Base-by-base conservation (phyloP, 2,797 vertebrate species). In the Neosilurus hyrtlii region DNA sequence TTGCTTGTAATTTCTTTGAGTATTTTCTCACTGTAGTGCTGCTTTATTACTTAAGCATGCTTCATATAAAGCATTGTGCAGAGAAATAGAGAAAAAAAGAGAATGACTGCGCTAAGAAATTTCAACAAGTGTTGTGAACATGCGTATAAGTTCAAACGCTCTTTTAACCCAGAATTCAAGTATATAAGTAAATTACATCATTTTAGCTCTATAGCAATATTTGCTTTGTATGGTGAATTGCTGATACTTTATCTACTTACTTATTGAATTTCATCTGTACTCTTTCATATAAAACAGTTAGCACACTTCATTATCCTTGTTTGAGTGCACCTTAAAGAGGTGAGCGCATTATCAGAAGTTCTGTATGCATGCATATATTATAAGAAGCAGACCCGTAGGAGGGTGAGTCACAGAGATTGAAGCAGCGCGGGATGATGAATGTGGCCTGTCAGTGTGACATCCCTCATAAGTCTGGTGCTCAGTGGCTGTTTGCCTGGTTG, bases 391-490 rank as follows among this genome's bases (percentile, higher is more conserved):
- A 65, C 26, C 37, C 9, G 6, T 74, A 86, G 70, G 59, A 49
- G 72, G 35, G 79, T 68, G 80, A 84, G 70, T 86, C 83, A 82
- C 82, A 70, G 67, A 83, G 62, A 67, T 79, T 65, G 59, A 83
- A 82, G 82, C 84, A 75, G 87, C 67, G 37, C 43, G 68, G 79
- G 79, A 61, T 85, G 88, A 86, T 85, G 80, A 87, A 86, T 87
- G 83, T 79, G 57, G 54, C 82, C 86, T 85, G 79, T 89, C 87
- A 82, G 61, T 59, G 70, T 81, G 74, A 54, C 30, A 80, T 81
- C 85, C 16, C 80, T 76, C 84, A 85, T 85, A 85, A 85, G 84
- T 87, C 88, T 86, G 79, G 54, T 43, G 62, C 71, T 87, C 79
- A 81, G 72, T 75, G 62, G 74, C 61, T 83, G 87, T 88, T 86